Percentiles rank a stretch among this genome's conserved stretches.
Conservation (phyloP, 2,113 vertebrate genomes). For the Channa maculata region DNA sequence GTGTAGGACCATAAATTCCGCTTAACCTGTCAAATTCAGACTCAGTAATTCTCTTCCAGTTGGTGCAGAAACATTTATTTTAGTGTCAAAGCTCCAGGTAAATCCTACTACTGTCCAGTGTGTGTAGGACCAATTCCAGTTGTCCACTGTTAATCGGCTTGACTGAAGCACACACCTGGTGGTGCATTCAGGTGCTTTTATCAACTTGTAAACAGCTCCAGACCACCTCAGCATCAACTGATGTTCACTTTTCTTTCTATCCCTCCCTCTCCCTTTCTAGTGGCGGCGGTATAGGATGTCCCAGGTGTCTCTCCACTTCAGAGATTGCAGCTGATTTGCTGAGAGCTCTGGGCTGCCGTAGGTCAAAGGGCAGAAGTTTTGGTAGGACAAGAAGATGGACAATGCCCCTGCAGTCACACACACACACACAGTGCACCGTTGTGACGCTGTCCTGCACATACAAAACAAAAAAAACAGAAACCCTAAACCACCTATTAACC, state of each 20-base stretch:
- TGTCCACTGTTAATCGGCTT: neutral
- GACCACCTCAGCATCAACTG: no score
- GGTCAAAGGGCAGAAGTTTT: conserved; percentile 72
- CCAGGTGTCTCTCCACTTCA: conserved; percentile 74
- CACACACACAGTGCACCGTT: conserved; percentile 19
- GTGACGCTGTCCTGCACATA: conserved; percentile 25
- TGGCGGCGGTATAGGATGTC: conserved; percentile 72
- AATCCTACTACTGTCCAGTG: no score
- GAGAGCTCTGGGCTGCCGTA: conserved; percentile 75
- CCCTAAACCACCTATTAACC: neutral
- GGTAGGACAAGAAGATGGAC: conserved; percentile 59
- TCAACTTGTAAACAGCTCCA: no score
- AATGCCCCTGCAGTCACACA: conserved; percentile 1
- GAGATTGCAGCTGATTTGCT: conserved; percentile 64
- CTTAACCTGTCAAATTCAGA: no score
- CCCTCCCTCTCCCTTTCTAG: conserved; percentile 22
- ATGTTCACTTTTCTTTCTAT: neutral
- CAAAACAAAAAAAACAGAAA: conserved; percentile 11
- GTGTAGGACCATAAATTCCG: no score
- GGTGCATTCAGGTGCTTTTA: neutral
- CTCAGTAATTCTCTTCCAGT: no score
- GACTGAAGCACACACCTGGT: no score
- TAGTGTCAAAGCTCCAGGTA: no score
- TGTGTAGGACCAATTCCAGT: no score
- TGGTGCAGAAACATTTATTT: no score